These are phyloP conservation scores for Chesias legatella DNA, from an alignment of 2,888 invertebrate genomes.

Conservation along the genomic window DNA sequence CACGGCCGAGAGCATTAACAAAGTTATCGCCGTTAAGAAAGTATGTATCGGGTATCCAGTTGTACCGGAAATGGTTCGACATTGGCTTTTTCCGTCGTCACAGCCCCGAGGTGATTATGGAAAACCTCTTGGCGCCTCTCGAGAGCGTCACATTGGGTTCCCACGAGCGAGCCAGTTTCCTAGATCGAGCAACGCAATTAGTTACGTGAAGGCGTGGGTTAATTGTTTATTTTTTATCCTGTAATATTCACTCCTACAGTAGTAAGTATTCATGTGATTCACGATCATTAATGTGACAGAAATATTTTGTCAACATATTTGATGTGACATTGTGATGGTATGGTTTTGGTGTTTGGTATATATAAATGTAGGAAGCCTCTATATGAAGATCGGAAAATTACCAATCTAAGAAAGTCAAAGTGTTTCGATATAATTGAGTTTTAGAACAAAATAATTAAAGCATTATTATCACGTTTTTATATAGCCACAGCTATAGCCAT, in stretches of 20 bases:
- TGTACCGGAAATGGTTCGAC: slow-evolving; percentile 43
- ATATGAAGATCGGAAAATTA: too few species aligned
- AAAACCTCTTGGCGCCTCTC: slow-evolving; percentile 69
- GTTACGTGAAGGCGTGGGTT: slow-evolving; percentile 32
- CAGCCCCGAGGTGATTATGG: slow-evolving; percentile 41
- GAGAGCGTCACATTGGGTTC: slow-evolving; percentile 66
- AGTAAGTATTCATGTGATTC: too few species aligned
- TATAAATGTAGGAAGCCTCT: too few species aligned
- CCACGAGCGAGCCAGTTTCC: slow-evolving; percentile 64
- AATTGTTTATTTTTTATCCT: slow-evolving; percentile 21
- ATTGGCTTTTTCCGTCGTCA: slow-evolving; percentile 53
- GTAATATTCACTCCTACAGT: neutral
- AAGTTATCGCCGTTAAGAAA: slow-evolving; percentile 50
- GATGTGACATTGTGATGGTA: too few species aligned
- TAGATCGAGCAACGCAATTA: slow-evolving; percentile 50
- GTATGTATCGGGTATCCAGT: slow-evolving; percentile 42
- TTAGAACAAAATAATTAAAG: too few species aligned
- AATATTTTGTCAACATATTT: too few species aligned
- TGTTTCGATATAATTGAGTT: too few species aligned
- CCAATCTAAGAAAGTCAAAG: too few species aligned
- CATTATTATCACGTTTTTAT: too few species aligned
- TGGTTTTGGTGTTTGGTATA: too few species aligned
- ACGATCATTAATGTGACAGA: too few species aligned
- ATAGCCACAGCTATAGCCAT: too few species aligned
- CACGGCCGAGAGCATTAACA: slow-evolving; percentile 37